Evolutionary conservation across 2,888 invertebrate species (phyloP).

Genomic region (Argyresthia goedartella): DNA sequence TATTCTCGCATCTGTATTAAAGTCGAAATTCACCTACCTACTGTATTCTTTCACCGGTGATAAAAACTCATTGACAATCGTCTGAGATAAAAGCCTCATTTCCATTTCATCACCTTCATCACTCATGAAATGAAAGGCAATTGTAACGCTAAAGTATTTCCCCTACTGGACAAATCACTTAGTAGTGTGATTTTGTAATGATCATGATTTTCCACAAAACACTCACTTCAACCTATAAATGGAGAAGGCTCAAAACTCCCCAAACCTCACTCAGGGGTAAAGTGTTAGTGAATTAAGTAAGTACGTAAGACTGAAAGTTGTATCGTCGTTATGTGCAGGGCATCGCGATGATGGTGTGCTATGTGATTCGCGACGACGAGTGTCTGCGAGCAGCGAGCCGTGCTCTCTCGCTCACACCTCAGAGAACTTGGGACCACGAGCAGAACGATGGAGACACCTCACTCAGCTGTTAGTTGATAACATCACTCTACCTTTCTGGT

Average conservation of each 20-base stretch:
- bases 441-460: conserved; percentile 62
- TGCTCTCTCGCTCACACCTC: conserved; percentile 37
- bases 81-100: no score
- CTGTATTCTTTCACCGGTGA: no score
- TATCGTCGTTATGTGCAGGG: conserved; percentile 48
- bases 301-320: not conserved
- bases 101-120: no score
- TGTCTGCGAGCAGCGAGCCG: conserved; percentile 50
- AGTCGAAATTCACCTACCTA: not conserved
- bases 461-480: conserved; percentile 67
- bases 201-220: no score
- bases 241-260: not conserved
- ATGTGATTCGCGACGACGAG: conserved; percentile 71
- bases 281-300: not conserved
- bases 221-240: not conserved
- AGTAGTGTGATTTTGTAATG: no score
- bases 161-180: no score
- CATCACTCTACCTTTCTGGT: not conserved
- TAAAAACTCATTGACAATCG: no score
- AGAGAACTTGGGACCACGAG: conserved; percentile 60
- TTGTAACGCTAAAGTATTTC: no score
- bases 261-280: no score
- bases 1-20: not conserved
- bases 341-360: conserved; percentile 68
- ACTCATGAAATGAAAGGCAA: no score